Conservation (phyloP, 1,140 invertebrate genomes). For the Eupristina koningsbergeri region DNA sequence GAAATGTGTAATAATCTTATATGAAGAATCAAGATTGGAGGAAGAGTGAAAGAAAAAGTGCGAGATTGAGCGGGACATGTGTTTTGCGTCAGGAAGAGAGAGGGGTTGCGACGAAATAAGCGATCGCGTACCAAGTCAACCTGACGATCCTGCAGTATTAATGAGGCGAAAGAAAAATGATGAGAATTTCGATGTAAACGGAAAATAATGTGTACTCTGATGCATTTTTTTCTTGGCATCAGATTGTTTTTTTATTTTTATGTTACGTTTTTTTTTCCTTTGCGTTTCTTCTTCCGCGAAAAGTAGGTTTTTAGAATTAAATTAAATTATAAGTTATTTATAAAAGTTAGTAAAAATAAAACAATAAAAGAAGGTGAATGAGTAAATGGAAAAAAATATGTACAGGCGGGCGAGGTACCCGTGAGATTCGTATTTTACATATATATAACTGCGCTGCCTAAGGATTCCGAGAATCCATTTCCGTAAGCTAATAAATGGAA, state of each 20-base stretch:
- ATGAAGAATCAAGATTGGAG: not conserved
- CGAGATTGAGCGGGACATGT: not conserved
- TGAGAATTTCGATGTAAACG: conserved; percentile 56
- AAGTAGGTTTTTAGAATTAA: conserved; percentile 46
- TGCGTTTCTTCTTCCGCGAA: conserved; percentile 11
- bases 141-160: conserved; percentile 69
- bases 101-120: conserved; percentile 29
- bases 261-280: conserved; percentile 17
- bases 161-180: conserved; percentile 51
- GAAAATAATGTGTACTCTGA: conserved; percentile 54
- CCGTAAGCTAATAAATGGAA: conserved; percentile 20
- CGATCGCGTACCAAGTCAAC: conserved; percentile 38
- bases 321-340: conserved; percentile 68
- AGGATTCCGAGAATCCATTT: conserved; percentile 35
- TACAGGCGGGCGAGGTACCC: conserved; percentile 55
- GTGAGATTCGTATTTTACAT: conserved; percentile 54
- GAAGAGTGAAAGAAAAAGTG: not conserved
- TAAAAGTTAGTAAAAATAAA: conserved; percentile 51
- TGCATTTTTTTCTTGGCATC: conserved; percentile 58
- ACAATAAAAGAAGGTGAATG: not conserved
- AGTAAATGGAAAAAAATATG: conserved; percentile 45
- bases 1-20: not conserved
- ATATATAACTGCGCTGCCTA: conserved; percentile 41
- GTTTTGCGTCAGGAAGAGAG: no score
- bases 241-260: conserved; percentile 5